phyloP scores from a whole-genome alignment of 2,113 vertebrate species.

The Chroicocephalus ridibundus region DNA sequence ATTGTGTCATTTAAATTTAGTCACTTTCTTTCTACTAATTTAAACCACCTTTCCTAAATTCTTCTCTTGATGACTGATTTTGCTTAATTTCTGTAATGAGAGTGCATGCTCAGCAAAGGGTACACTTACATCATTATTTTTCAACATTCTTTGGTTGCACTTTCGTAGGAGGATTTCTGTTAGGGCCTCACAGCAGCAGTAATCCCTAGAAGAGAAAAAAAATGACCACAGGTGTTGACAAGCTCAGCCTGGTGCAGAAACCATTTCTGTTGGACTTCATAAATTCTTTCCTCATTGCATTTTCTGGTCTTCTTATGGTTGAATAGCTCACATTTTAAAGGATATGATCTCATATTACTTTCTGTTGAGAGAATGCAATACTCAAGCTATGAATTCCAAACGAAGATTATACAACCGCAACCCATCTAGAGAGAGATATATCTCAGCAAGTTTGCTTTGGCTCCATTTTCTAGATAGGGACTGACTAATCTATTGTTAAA shows the following conservation, averaged over 20 bases:
- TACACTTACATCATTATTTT: background rate
- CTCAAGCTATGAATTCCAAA: background rate
- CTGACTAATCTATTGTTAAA: background rate
- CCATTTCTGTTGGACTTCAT: background rate
- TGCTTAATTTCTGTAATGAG: background rate
- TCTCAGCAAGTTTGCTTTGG: background rate
- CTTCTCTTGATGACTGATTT: background rate
- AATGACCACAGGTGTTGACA: background rate
- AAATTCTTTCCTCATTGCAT: background rate
- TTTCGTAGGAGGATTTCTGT: background rate
- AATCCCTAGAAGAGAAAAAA: background rate
- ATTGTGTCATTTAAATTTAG: background rate
- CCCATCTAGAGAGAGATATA: background rate
- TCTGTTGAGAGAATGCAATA: background rate
- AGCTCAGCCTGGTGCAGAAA: background rate
- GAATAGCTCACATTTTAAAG: background rate
- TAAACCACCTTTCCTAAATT: background rate
- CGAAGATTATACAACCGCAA: background rate
- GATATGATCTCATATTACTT: background rate
- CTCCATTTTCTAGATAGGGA: background rate
- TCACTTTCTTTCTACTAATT: background rate
- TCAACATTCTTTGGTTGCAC: background rate
- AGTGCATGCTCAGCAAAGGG: background rate
- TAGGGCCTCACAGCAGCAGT: background rate
- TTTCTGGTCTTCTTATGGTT: background rate